Conservation (phyloP, 1,140 invertebrate genomes). For the Heterodera carotae region DNA sequence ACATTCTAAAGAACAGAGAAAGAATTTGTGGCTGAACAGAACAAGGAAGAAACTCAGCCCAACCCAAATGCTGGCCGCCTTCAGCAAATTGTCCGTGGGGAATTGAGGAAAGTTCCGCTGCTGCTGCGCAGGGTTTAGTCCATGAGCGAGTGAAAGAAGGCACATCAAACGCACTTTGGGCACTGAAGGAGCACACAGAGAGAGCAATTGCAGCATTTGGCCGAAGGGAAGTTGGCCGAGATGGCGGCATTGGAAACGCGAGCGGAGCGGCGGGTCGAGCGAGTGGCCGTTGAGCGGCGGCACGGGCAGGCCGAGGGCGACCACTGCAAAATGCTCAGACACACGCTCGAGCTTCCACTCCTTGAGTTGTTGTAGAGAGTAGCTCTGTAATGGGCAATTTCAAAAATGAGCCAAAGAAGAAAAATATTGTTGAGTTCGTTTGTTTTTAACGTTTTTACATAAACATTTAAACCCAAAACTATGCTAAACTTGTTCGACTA, state of each 20-base stretch:
- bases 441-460: too few species aligned
- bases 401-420: too few species aligned
- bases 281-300: constrained; percentile 87
- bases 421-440: too few species aligned
- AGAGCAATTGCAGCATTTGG: constrained; percentile 66
- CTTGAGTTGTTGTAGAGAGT: constrained; percentile 78
- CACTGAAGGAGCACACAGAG: constrained; percentile 70
- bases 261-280: constrained; percentile 88
- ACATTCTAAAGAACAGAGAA: constrained; percentile 72
- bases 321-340: constrained; percentile 85
- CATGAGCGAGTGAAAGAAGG: constrained; percentile 76
- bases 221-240: constrained; percentile 70
- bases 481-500: too few species aligned
- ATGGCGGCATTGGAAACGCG: constrained; percentile 88
- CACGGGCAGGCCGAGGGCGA: constrained; percentile 83
- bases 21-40: neutral
- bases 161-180: constrained; percentile 71
- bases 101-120: constrained; percentile 83
- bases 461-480: too few species aligned
- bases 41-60: too few species aligned
- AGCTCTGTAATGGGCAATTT: constrained; percentile 72
- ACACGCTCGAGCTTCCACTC: constrained; percentile 84
- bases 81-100: constrained; percentile 79
- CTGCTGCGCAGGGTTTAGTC: constrained; percentile 73
- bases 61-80: constrained; percentile 77